These are phyloP conservation scores for Corythornis vintsioides DNA, from an alignment of 2,113 vertebrate species.

Conservation along the genomic window DNA sequence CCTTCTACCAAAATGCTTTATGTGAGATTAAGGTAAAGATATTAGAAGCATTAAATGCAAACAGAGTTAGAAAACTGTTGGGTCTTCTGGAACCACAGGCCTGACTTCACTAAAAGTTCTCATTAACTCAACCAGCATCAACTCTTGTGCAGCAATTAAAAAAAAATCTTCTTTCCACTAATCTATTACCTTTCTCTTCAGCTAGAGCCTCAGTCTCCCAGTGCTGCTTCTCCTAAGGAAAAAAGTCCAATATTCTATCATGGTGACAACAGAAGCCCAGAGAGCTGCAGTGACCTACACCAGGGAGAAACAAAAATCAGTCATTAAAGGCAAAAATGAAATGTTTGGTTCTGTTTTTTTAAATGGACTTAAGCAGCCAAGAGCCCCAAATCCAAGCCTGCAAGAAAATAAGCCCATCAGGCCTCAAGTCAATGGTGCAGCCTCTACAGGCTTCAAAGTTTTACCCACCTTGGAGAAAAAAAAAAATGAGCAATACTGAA, in stretches of 20 bases:
- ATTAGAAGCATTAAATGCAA: not conserved
- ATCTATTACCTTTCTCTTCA: slow-evolving; percentile 10
- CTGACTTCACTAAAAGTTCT: slow-evolving; percentile 14
- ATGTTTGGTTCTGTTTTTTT: not conserved
- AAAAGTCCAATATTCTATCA: not conserved
- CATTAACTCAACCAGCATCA: not conserved
- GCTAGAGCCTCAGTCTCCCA: not conserved
- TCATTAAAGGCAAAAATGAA: not conserved
- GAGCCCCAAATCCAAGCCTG: not conserved
- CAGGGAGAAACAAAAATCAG: not conserved
- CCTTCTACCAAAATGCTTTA: not conserved
- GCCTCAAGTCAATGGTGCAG: not conserved
- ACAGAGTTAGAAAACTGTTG: not conserved
- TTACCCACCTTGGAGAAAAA: not conserved
- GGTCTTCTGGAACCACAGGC: not conserved
- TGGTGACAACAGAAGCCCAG: not conserved
- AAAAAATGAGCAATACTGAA: no score
- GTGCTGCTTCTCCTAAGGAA: not conserved
- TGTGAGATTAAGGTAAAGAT: not conserved
- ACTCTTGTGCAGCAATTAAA: not conserved
- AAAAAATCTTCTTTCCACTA: not conserved
- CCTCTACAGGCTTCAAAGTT: not conserved
- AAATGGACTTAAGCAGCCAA: not conserved
- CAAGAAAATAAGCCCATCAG: not conserved
- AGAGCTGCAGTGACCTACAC: not conserved